Evolutionary conservation across 1,140 invertebrate genomes (phyloP).

Genomic region (Lepidurus apus): DNA sequence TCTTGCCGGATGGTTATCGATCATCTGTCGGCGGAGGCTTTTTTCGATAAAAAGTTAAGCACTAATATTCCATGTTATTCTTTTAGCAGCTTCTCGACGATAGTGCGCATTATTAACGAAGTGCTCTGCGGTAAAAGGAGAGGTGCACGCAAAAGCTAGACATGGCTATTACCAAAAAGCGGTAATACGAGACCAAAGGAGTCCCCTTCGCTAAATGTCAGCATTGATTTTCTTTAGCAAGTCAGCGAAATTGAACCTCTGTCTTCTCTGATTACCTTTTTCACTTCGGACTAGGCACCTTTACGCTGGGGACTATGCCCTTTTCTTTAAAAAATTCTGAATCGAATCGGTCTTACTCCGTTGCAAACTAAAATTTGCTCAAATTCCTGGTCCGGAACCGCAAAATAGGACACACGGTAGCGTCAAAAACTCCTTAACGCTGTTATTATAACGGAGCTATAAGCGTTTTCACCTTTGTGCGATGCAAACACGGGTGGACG

Average conservation of each 20-base stretch:
- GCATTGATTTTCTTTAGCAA: slow-evolving; percentile 19
- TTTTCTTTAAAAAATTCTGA: not conserved
- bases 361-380: not conserved
- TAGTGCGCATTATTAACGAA: not conserved
- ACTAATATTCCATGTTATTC: too few relatives aligned
- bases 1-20: not conserved
- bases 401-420: not conserved
- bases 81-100: not conserved
- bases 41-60: too few relatives aligned
- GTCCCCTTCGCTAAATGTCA: not conserved
- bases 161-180: not conserved
- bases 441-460: not conserved
- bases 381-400: not conserved
- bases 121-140: not conserved
- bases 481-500: not conserved
- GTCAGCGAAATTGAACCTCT: not conserved
- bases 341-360: not conserved
- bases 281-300: not conserved
- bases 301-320: not conserved
- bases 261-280: not conserved
- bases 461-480: not conserved
- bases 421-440: not conserved
- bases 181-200: not conserved
- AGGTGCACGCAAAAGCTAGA: not conserved
- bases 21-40: not conserved